phyloP scores from a whole-genome alignment of 2,113 vertebrate species.

The Argyrosomus japonicus region DNA sequence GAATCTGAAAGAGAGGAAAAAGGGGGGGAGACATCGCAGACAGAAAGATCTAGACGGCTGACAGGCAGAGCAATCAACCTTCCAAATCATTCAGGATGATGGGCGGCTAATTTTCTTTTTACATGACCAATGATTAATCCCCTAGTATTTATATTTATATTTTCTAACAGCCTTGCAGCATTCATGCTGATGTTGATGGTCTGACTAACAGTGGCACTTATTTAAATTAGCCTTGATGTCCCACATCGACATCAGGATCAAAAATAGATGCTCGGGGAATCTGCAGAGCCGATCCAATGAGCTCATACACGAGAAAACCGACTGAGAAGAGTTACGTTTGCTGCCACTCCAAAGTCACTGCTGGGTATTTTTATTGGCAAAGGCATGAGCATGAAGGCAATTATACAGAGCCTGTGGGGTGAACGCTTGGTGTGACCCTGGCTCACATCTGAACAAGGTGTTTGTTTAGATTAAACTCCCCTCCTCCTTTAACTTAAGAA shows the following conservation, averaged over 20 bases:
- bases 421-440: constrained; percentile 51
- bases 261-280: constrained; percentile 45
- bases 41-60: constrained; percentile 29
- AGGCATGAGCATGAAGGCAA: constrained; percentile 66
- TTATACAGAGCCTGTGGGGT: constrained; percentile 62
- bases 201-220: constrained; percentile 66
- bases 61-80: constrained; percentile 55
- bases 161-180: constrained; percentile 47
- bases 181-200: constrained; percentile 55
- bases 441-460: constrained; percentile 64
- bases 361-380: constrained; percentile 60
- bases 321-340: constrained; percentile 31
- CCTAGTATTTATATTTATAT: constrained; percentile 53
- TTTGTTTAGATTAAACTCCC: constrained; percentile 62
- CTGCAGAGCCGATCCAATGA: constrained; percentile 16
- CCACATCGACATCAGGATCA: constrained; percentile 40
- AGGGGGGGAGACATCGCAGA: neutral
- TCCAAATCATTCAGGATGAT: constrained; percentile 58
- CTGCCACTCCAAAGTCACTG: constrained; percentile 59
- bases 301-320: constrained; percentile 26
- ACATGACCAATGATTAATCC: constrained; percentile 56
- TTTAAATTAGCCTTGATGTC: constrained; percentile 64
- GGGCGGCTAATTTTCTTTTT: constrained; percentile 67
- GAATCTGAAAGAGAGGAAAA: constrained; percentile 11
- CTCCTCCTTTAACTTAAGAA: constrained; percentile 17